Evolutionary conservation across 2,888 invertebrate species (phyloP).

Genomic region (Plemyria rubiginata): DNA sequence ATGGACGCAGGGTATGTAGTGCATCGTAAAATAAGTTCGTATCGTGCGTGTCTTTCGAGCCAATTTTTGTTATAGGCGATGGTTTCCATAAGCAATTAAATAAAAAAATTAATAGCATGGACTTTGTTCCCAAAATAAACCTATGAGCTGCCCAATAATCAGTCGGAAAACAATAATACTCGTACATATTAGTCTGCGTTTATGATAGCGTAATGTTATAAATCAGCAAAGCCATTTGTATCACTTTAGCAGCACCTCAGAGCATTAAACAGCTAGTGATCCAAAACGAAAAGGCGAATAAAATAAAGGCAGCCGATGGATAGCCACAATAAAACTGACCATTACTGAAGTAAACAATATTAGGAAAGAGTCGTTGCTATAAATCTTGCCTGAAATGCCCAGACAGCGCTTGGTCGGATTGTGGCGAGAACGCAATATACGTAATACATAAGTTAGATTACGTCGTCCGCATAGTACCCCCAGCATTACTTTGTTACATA

Average conservation of each 20-base stretch:
- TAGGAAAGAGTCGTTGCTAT: constrained; percentile 71
- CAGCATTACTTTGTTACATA: constrained; percentile 1
- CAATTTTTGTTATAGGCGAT: neutral
- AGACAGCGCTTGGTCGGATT: constrained; percentile 69
- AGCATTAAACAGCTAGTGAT: constrained; percentile 55
- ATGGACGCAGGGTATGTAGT: too few species aligned
- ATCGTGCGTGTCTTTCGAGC: neutral
- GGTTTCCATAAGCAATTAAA: too few species aligned
- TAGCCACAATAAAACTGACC: constrained; percentile 73
- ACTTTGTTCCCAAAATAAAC: neutral
- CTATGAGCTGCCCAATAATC: constrained; percentile 6
- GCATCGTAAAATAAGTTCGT: too few species aligned
- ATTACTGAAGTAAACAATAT: constrained; percentile 80
- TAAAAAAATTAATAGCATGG: too few species aligned
- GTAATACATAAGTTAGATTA: constrained; percentile 65
- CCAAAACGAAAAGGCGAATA: constrained; percentile 60
- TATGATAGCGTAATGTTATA: constrained; percentile 28
- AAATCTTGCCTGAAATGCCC: constrained; percentile 73
- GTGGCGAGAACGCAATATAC: constrained; percentile 65
- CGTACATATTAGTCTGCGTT: constrained; percentile 10
- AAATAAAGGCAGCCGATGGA: constrained; percentile 70
- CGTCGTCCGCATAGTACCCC: constrained; percentile 51
- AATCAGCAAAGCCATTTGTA: constrained; percentile 32
- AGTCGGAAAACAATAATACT: constrained; percentile 21
- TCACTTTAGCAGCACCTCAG: constrained; percentile 50